Base-by-base conservation (phyloP, 92 coral and sea anemone species). In the Porites lobata region DNA sequence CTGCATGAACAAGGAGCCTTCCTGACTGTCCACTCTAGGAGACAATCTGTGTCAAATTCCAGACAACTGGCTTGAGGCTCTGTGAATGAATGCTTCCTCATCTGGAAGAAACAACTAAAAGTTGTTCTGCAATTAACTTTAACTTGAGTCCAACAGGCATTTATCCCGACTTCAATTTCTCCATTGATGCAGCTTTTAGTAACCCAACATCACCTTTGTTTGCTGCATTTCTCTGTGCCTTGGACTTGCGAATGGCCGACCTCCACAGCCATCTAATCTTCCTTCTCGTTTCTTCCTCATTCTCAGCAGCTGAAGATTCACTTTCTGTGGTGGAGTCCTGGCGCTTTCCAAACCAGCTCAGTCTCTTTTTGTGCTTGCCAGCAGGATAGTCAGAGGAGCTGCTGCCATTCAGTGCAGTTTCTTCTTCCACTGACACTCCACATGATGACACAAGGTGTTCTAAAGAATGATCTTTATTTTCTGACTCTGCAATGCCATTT, bases 221-320 rank as follows among this genome's bases (percentile, higher is more conserved):
- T 52, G 89, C 22, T 52, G 77, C 26, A 52, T 81, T 75, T 38
- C 54, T 87, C 71, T 65, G 82, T 15, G 84, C 86, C 47, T 83
- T 92, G 9, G 98, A 88, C 77, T 86, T 95, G 58, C 91, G 89
- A 12, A 90, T 76, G 43, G 98, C 98, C 47, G 92, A 88, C 78
- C 89, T 91, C 98, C 98, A 95, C 78, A 93, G 84, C 90, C 98
- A 88, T 79, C 87, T 93, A 52, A 93, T 64, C 68, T 91, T 95
- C 76, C 88, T 91, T 72, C 86, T 87, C 8, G 93, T 87, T 50
- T 80, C 81, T 8, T 95, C 98, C 7, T 95, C 98, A 54, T 95
- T 95, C 59, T 82, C 75, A 69, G 87, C 88, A 47, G 85, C 86
- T 56, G 70, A 84, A 2, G 89, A 69, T 15, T 91, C 96, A 15